Conservation (phyloP, 2,113 vertebrate species). For the Orycteropus afer region DNA sequence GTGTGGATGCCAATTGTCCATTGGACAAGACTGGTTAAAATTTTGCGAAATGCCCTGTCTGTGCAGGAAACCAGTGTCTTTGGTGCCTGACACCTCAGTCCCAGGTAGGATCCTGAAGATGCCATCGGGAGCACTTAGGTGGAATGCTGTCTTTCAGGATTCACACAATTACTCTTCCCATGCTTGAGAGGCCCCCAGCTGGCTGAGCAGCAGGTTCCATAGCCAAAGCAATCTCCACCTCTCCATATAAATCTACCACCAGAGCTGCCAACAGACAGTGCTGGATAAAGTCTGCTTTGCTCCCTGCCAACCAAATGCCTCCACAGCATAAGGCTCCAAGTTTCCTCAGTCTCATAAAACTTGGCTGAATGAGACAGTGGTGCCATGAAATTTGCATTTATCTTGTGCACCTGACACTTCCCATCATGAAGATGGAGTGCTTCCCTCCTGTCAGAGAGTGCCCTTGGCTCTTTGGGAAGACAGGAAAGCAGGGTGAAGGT, state of each 20-base stretch:
- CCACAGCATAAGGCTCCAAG: conserved; percentile 76
- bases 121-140: not conserved
- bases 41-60: not conserved
- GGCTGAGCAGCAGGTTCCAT: conserved; percentile 43
- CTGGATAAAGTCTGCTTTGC: conserved; percentile 74
- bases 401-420: conserved; percentile 81
- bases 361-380: conserved; percentile 66
- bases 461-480: conserved; percentile 63
- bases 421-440: conserved; percentile 74
- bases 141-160: conserved; percentile 46
- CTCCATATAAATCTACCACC: conserved; percentile 72
- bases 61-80: not conserved
- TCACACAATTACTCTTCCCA: conserved; percentile 52
- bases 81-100: not conserved
- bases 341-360: conserved; percentile 80
- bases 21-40: not conserved
- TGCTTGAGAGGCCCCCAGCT: conserved; percentile 74
- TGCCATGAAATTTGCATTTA: conserved; percentile 79
- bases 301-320: conserved; percentile 81
- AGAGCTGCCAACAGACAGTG: conserved; percentile 72
- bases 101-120: not conserved
- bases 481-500: conserved; percentile 67
- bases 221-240: conserved; percentile 68
- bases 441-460: conserved; percentile 41
- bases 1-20: not conserved